Conservation (phyloP, 1,140 invertebrate species). For the Leptinotarsa undecemlineata region DNA sequence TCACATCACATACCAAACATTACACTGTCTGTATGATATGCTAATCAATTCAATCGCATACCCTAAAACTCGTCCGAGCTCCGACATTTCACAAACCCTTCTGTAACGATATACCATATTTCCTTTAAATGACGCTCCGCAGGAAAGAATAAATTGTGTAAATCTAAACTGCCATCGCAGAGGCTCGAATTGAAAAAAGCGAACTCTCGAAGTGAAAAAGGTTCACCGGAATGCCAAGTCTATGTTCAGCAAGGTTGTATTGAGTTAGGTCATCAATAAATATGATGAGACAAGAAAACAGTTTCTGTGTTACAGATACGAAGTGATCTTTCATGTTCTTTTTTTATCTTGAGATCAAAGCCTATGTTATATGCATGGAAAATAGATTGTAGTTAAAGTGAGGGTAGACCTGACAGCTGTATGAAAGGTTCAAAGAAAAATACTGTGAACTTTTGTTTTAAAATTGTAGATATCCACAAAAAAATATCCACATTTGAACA, state of each 20-base stretch:
- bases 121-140: background rate
- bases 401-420: too few species aligned
- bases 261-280: constrained; percentile 6
- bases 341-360: too few species aligned
- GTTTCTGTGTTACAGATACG: background rate
- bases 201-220: background rate
- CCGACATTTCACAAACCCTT: background rate
- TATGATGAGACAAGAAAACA: background rate
- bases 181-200: background rate
- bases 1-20: too few species aligned
- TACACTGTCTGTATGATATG: too few species aligned
- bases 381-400: too few species aligned
- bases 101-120: background rate
- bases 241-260: background rate
- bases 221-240: background rate
- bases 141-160: background rate
- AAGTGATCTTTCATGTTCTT: too few species aligned
- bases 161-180: background rate
- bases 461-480: too few species aligned
- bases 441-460: too few species aligned
- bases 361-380: too few species aligned
- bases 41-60: too few species aligned
- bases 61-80: background rate
- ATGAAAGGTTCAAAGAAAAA: too few species aligned
- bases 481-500: too few species aligned